Base-by-base conservation (phyloP, 2,888 invertebrate species). In the Thymelicus acteon region DNA sequence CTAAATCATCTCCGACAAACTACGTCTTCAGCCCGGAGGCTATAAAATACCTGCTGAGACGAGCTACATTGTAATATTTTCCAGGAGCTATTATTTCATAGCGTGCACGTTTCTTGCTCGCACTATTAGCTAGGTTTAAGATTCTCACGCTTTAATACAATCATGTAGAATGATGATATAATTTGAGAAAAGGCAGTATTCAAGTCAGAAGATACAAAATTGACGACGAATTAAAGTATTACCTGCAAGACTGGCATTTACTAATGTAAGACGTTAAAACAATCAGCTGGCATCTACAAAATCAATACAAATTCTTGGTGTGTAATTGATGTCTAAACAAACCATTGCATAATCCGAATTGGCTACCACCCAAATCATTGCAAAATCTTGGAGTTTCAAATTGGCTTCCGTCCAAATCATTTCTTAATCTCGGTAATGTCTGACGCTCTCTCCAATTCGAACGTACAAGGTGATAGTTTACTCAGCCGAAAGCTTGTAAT, bases 1-100 rank as follows among this genome's bases (percentile, higher is more conserved):
- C 66, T 66, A 66, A 66, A 58, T 48, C 66, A 66, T 66, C 58
- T 47, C 47, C 8, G 7, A 58, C 47, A 31, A 57, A 44, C 47
- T 48, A 8, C 31, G 15, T 66, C 66, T 66, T 31, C 57, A 54
- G 19, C 13, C 15, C 40, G 44, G n/a, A 40, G 31, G 44, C 19
- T 40, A 40, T 57, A 66, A 58, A 66, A 66, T 58, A 58, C 48
- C 58, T 58, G n/a, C 47, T 39, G 65, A 24, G 19, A 57, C 57
- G 31, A 39, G 37, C 19, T 64, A 44, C 57, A 37, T 57, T 63
- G 19, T 15, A 19, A 52, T 52, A 52, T 52, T 52, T 52, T 52
- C 19, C 19, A 52, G 19, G 19, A 19, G 52, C 15, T 52, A 49
- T 19, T 52, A 52, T 52, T 52, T 52, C 7, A 15, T 19, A 52